phyloP scores from a whole-genome alignment of 2,113 vertebrate species.

The Strix aluco region DNA sequence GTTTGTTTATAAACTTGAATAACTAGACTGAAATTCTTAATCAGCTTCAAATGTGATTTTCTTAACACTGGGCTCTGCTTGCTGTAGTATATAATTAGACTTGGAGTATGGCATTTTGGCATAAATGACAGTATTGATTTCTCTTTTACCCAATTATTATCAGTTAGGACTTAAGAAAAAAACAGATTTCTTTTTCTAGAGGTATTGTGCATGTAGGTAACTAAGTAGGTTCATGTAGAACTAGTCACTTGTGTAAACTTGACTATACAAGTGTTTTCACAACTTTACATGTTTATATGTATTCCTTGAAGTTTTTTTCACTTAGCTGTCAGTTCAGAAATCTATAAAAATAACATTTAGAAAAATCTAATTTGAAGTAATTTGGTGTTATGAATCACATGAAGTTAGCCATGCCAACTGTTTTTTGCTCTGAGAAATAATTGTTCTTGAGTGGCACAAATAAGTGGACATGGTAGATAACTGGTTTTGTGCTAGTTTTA shows the following conservation, averaged over 20 bases:
- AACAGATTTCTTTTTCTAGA: not conserved
- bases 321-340: not conserved
- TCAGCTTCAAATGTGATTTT: not conserved
- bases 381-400: not conserved
- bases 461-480: not conserved
- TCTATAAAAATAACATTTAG: not conserved
- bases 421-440: not conserved
- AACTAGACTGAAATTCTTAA: not conserved
- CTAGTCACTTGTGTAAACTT: not conserved
- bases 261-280: not conserved
- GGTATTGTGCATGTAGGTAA: not conserved
- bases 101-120: not conserved
- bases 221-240: not conserved
- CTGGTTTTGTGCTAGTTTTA: not conserved
- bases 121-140: not conserved
- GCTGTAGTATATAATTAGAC: not conserved
- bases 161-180: not conserved
- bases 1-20: not conserved
- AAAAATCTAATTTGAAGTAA: not conserved
- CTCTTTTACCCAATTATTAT: not conserved
- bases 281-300: not conserved
- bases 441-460: not conserved
- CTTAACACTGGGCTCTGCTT: not conserved
- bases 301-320: not conserved
- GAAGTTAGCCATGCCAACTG: rapidly evolving